Evolutionary conservation across 2,113 vertebrate species (phyloP), one percentile per base, ranked within the genome.

Genomic region (Entomyzon cyanotis): DNA sequence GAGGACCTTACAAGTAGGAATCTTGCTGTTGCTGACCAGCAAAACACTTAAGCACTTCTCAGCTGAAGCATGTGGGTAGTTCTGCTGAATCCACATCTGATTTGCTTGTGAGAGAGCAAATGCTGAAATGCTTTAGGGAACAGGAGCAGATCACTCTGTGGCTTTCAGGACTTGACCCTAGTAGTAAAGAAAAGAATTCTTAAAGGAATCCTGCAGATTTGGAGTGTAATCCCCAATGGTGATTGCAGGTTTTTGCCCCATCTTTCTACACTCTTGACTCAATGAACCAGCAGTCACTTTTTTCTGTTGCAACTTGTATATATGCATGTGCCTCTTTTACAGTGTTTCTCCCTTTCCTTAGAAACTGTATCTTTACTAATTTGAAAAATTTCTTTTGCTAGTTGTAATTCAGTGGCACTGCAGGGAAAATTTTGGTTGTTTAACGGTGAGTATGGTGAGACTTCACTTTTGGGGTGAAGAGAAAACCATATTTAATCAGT

Each of bases 131-230:
- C 50, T 65, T 24, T 35, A 46, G 39, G 71, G 75, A 64, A 41
- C 25, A 50, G 78, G 47, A 74, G 44, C 81, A 90, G 60, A 78
- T 13, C 28, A 11, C 22, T 74, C 49, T 39, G 69, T 69, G 79
- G 15, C 62, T 92, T 90, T 84, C 52, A 47, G 44, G 58, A 46
- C 49, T 39, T 2, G 7, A 70, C 70, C 62, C 63, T 94, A 62
- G 93, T 71, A 90, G 65, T 94, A 52, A 95, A 89, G 77, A 91
- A 94, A 96, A 95, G 74, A 78, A 46, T 73, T 89, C 89, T 93
- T 94, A 24, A 67, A 58, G 62, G 62, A 12, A 27, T 90, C 94
- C 71, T 90, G 59, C 37, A 39, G 50, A 90, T 49, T 83, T 90
- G 68, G 16, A 47, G 50, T 65, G 8, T 25, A 63, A 65, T 55